A percentile compares a stretch with the other conserved stretches of the same genome.
phyloP scores from a whole-genome alignment of 2,888 invertebrate species.

The Deroplatys truncata region DNA sequence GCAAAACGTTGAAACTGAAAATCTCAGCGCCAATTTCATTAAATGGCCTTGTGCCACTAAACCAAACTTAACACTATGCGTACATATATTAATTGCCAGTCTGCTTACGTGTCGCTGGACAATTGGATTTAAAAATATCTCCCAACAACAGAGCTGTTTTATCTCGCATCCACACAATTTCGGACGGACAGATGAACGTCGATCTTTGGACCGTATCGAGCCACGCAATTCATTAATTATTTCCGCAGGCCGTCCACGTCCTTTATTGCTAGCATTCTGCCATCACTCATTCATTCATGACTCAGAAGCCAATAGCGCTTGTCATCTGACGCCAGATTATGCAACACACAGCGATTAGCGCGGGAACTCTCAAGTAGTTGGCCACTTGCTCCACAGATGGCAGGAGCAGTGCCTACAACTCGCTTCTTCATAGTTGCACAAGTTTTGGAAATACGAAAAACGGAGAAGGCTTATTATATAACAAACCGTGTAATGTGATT shows the following conservation, averaged over 20 bases:
- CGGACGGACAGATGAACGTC: too few relatives aligned
- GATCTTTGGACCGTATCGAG: too few relatives aligned
- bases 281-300: background rate
- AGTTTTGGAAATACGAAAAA: background rate
- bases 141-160: too few relatives aligned
- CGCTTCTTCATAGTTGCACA: background rate
- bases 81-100: too few relatives aligned
- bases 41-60: too few relatives aligned
- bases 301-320: background rate
- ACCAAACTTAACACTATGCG: too few relatives aligned
- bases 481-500: too few relatives aligned
- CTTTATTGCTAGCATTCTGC: background rate
- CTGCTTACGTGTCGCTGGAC: too few relatives aligned
- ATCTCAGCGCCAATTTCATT: too few relatives aligned
- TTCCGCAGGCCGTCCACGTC: background rate
- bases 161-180: too few relatives aligned
- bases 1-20: too few relatives aligned
- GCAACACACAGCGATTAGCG: background rate
- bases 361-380: background rate
- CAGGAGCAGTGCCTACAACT: background rate
- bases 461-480: background rate
- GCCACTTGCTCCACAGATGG: background rate
- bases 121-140: too few relatives aligned
- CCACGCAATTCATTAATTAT: background rate
- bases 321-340: background rate